These are phyloP conservation scores for Scaptomyza flava DNA, from an alignment of 2,888 invertebrate genomes.

Conservation along the genomic window DNA sequence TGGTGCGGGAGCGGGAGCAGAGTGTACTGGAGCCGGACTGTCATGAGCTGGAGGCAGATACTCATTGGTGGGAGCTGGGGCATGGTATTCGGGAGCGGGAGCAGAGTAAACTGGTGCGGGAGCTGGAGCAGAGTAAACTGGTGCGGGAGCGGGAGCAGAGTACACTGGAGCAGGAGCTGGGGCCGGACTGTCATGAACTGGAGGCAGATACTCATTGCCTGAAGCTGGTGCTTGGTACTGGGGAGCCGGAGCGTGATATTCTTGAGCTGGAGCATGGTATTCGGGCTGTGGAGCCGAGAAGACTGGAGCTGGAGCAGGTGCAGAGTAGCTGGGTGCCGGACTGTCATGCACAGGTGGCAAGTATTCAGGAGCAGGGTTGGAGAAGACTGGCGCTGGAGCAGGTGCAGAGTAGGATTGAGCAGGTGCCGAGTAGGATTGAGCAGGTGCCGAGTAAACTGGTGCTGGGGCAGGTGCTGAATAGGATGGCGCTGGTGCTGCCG, in stretches of 20 bases:
- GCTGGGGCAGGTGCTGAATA: conserved; percentile 29
- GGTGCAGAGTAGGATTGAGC: conserved; percentile 9
- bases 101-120: conserved; percentile 26
- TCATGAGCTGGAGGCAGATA: conserved; percentile 49
- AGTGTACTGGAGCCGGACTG: conserved; percentile 45
- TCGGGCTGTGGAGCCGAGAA: conserved; percentile 52
- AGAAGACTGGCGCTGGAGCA: conserved; percentile 32
- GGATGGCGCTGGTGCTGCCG: conserved; percentile 24
- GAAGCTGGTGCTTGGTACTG: conserved; percentile 43
- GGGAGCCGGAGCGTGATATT: conserved; percentile 40
- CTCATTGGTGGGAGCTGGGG: conserved; percentile 38
- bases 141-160: conserved; percentile 47
- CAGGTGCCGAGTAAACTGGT: conserved; percentile 17
- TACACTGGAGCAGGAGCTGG: conserved; percentile 36
- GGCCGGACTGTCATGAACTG: conserved; percentile 7
- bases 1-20: conserved; percentile 45
- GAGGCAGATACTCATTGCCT: conserved; percentile 38
- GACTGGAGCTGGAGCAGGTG: conserved; percentile 39
- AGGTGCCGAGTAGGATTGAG: no score
- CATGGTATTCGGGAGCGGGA: conserved; percentile 30
- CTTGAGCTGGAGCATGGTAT: conserved; percentile 37
- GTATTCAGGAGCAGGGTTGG: conserved; percentile 43
- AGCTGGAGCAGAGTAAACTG: conserved; percentile 37
- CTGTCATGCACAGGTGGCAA: conserved; percentile 25
- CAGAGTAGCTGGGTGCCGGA: conserved; percentile 21